phyloP scores from a whole-genome alignment of 2,797 vertebrate genomes.

The Odontamblyopus lacepedii region DNA sequence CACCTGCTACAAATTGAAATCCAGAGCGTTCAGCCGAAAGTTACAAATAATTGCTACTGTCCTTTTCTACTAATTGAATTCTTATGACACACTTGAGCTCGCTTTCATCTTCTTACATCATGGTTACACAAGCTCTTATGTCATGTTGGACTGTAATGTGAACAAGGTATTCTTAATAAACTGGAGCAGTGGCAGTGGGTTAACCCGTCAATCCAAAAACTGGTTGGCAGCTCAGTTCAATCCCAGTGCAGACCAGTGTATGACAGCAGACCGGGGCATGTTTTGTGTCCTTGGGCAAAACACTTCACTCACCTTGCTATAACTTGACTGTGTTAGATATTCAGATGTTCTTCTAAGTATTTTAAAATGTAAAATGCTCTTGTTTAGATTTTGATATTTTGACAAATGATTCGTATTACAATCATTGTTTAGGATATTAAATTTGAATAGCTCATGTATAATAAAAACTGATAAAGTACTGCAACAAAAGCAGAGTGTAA shows the following conservation, averaged over 20 bases:
- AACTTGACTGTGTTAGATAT: background rate
- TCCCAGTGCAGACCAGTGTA: background rate
- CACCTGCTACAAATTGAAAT: background rate
- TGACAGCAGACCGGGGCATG: background rate
- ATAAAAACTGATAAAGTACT: background rate
- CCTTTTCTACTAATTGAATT: background rate
- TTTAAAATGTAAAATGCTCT: background rate
- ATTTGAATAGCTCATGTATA: background rate
- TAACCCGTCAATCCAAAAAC: background rate
- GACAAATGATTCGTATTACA: background rate
- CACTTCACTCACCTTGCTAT: background rate
- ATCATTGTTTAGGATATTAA: background rate
- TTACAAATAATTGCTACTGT: constrained; percentile 4
- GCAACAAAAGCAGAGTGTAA: background rate
- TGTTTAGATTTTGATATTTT: background rate
- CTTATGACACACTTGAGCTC: constrained; percentile 1
- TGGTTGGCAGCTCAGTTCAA: background rate
- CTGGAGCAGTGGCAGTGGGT: background rate
- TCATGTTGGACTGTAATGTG: background rate
- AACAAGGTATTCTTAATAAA: constrained; percentile 6
- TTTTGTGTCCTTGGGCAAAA: background rate
- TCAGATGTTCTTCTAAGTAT: too few relatives aligned
- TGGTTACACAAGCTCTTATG: background rate
- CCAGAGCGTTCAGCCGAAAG: background rate
- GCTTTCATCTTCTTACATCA: constrained; percentile 13